Evolutionary conservation across 2,797 vertebrate species (phyloP).

Genomic region (Liparis tanakae): DNA sequence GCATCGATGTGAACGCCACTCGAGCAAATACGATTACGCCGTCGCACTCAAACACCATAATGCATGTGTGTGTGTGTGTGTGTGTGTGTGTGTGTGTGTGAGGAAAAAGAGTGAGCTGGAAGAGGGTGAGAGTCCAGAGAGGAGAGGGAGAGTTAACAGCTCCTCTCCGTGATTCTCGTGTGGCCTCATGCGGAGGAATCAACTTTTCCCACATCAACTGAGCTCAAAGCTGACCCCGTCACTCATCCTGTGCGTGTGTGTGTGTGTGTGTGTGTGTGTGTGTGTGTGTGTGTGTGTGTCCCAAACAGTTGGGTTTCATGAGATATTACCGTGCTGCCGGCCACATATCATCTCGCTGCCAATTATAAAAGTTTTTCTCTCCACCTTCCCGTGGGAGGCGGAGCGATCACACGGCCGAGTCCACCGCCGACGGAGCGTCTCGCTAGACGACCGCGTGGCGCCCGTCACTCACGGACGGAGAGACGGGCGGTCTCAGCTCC

Average conservation of each 20-base stretch:
- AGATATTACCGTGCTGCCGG: conserved; percentile 16
- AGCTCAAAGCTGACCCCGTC: conserved; percentile 56
- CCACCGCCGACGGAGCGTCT: conserved; percentile 4
- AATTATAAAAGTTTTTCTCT: conserved; percentile 39
- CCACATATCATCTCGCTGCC: conserved; percentile 35
- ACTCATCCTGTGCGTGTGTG: conserved; percentile 39
- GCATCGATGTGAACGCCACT: conserved; percentile 30
- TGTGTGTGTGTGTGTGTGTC: not conserved
- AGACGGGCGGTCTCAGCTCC: not conserved
- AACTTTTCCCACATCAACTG: conserved; percentile 52
- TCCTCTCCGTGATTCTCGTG: conserved; percentile 36
- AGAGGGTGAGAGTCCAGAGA: conserved; percentile 25
- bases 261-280: conserved; percentile 8
- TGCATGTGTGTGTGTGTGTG: not conserved
- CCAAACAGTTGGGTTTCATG: not conserved
- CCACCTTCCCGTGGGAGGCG: conserved; percentile 20
- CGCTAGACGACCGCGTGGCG: conserved; percentile 25
- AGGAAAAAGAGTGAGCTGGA: conserved; percentile 16
- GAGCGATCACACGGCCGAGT: conserved; percentile 31
- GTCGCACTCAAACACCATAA: not conserved
- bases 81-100: conserved; percentile 3
- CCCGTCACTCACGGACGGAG: conserved; percentile 55
- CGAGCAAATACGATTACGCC: conserved; percentile 24
- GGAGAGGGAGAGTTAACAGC: conserved; percentile 44
- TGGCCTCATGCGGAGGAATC: conserved; percentile 50